These are phyloP conservation scores for Macroglossus sobrinus DNA, from an alignment of 2,113 vertebrate species.

Conservation along the genomic window DNA sequence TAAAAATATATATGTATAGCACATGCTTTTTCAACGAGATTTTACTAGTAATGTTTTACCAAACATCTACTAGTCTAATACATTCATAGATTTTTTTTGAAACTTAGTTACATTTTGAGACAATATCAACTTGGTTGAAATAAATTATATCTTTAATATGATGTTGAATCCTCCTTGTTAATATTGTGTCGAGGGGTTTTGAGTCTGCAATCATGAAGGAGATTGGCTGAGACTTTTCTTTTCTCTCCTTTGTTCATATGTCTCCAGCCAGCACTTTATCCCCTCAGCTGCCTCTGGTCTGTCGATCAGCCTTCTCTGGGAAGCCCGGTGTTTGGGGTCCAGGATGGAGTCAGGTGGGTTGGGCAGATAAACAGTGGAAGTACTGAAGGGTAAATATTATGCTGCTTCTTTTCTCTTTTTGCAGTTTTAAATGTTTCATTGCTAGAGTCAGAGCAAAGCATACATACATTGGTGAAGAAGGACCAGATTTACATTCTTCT, in stretches of 20 bases:
- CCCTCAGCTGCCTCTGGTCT: neutral
- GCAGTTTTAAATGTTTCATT: neutral
- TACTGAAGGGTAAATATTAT: neutral
- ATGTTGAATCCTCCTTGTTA: neutral
- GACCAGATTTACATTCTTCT: neutral
- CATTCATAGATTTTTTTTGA: neutral
- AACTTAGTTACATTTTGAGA: neutral
- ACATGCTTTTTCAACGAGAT: neutral
- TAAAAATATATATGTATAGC: neutral
- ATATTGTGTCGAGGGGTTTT: neutral
- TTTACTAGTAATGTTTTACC: neutral
- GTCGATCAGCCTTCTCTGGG: neutral
- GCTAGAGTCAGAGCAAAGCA: neutral
- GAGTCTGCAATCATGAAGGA: neutral
- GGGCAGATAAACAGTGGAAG: neutral
- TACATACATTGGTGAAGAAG: neutral
- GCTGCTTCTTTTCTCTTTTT: neutral
- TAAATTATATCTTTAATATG: neutral
- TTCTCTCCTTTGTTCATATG: neutral
- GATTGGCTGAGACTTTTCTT: neutral
- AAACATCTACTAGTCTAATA: neutral
- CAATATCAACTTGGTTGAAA: neutral
- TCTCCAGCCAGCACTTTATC: neutral
- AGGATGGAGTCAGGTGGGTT: neutral
- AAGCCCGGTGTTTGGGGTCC: neutral